These are phyloP conservation scores for Lepidonotus clava DNA, from an alignment of 2,888 invertebrate genomes.

Conservation along the genomic window DNA sequence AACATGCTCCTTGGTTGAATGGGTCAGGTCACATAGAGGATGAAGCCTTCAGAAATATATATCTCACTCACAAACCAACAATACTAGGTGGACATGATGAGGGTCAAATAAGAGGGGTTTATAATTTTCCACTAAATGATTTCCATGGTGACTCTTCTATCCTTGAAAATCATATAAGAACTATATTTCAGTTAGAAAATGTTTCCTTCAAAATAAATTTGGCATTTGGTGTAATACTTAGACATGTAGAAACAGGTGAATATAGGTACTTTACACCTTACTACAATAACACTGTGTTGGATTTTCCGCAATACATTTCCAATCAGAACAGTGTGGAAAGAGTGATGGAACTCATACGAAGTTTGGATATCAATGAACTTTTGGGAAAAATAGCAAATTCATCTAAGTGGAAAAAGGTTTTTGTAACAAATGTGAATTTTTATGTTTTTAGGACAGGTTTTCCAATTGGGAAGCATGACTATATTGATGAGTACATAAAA, in stretches of 20 bases:
- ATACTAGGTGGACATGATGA: background rate
- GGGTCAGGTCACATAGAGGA: no score
- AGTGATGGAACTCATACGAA: background rate
- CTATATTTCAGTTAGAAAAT: background rate
- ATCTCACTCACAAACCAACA: background rate
- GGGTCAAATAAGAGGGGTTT: background rate
- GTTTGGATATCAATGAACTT: no score
- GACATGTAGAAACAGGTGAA: constrained; percentile 24
- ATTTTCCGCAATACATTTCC: background rate
- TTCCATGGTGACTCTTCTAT: background rate
- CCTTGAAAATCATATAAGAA: background rate
- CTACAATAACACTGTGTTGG: background rate
- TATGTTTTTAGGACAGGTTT: background rate
- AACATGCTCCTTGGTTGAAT: no score
- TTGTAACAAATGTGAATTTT: background rate
- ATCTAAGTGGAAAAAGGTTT: constrained; percentile 4
- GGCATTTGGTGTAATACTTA: background rate
- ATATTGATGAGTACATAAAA: background rate
- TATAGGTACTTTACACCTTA: background rate
- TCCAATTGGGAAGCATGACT: background rate
- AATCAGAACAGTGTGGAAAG: background rate
- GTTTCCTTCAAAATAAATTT: background rate
- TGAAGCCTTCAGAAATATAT: no score
- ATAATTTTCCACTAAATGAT: background rate
- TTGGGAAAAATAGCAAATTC: background rate